Base-by-base conservation (phyloP, 2,888 invertebrate species). In the Dynastes maya region DNA sequence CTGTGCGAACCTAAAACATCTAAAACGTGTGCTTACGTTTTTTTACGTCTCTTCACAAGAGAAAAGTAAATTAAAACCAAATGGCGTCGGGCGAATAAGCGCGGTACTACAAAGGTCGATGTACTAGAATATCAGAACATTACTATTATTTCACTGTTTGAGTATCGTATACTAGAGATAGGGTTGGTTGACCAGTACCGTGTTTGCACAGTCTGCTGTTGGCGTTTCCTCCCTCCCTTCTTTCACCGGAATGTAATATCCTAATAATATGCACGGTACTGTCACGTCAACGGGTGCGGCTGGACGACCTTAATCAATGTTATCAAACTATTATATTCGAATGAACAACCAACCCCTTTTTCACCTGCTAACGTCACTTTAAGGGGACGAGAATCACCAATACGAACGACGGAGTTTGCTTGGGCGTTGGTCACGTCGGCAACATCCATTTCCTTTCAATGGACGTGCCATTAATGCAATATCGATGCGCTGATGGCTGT, bases 201-300 rank as follows among this genome's bases (percentile, higher is more conserved):
- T 67, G 37, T 37, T 29, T 27, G 45, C 61, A 45, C 61, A 63
- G 40, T 72, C 37, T 58, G 55, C 53, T 13, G 22, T 16, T 22
- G 71, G 55, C 37, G 58, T 58, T 11, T 45, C 13, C 37, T 71
- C 27, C 1, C 27, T 37, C 67, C 67, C 51, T 45, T 45, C 40
- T 61, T 61, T 74, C 72, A 4, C 29, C 37, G 61, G 29, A 74
- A 74, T 61, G 45, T 74, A 74, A 74, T 76, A 76, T 51, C 58
- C 67, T 68, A 76, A 58, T 76, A 67, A 67, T 67, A 58, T 68
- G 55, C 51, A 67, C 67, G 67, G 32, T n/a, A 37, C 58, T 67
- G 76, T 76, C 76, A 58, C 68, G 68, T 67, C 76, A 67, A 58
- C 67, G 76, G 68, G 76, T 55, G 76, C 58, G 68, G 76, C 68